phyloP scores from a whole-genome alignment of 2,113 vertebrate species.

The Grallaria varia region DNA sequence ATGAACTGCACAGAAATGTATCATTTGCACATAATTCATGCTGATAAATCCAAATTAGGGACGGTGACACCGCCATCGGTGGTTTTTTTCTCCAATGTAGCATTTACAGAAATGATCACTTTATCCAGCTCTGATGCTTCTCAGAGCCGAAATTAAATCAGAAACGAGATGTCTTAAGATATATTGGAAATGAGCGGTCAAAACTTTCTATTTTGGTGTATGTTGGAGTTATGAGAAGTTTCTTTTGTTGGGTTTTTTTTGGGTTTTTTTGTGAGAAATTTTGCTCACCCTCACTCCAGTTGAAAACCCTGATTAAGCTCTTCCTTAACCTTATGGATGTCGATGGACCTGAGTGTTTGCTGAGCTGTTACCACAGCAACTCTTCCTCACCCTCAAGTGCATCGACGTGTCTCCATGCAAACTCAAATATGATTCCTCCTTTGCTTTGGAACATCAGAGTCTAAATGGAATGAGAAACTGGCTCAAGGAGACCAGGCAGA shows the following conservation, averaged over 20 bases:
- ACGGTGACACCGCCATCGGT: neutral
- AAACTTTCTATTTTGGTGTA: neutral
- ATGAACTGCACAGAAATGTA: conserved; percentile 25
- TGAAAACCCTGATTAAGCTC: neutral
- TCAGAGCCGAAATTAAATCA: neutral
- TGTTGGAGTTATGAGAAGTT: neutral
- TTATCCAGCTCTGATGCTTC: neutral
- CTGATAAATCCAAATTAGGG: conserved; percentile 21
- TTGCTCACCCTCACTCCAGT: neutral
- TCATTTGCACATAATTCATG: conserved; percentile 23
- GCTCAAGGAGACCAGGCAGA: neutral
- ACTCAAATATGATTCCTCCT: neutral
- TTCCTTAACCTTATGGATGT: neutral
- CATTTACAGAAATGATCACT: neutral
- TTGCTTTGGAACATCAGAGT: neutral
- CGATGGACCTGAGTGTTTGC: neutral
- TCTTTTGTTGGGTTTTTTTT: neutral
- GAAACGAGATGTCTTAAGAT: neutral
- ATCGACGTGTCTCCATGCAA: neutral
- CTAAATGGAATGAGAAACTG: neutral
- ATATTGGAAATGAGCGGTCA: neutral
- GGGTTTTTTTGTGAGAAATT: neutral
- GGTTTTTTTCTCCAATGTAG: neutral
- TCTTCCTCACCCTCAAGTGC: neutral
- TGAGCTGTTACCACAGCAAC: neutral